A percentile compares a stretch with the other conserved stretches of the same genome.
Conservation (phyloP, 2,888 invertebrate genomes). For the Zeuzera pyrina region DNA sequence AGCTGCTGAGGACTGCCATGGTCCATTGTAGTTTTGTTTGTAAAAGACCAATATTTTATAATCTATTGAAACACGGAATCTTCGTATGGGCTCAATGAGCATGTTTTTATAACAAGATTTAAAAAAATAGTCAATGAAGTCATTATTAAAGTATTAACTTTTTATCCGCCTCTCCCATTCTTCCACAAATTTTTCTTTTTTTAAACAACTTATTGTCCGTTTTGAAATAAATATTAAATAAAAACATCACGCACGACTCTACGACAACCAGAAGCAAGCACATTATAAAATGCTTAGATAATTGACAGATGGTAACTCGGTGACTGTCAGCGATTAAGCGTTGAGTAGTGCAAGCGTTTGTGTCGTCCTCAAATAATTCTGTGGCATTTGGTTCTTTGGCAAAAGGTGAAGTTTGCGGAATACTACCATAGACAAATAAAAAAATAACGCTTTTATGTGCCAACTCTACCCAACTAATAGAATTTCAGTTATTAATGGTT, state of each 20-base stretch:
- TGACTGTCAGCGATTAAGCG: no score
- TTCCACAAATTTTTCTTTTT: not conserved
- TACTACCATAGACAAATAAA: no score
- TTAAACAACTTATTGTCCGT: not conserved
- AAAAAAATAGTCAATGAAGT: not conserved
- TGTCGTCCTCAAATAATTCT: no score
- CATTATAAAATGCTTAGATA: no score
- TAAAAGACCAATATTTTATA: not conserved
- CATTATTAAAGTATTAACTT: not conserved
- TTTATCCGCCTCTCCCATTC: not conserved
- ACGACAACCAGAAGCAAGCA: no score
- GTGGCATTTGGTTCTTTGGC: no score
- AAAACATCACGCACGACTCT: not conserved
- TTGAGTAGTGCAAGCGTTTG: no score
- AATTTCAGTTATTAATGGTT: no score
- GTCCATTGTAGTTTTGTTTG: slow-evolving; percentile 2
- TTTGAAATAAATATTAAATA: not conserved
- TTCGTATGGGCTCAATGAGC: not conserved
- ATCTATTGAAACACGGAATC: slow-evolving; percentile 1
- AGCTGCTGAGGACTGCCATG: slow-evolving; percentile 1
- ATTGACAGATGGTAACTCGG: no score
- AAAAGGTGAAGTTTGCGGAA: no score
- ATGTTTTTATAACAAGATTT: not conserved
- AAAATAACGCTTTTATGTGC: no score
- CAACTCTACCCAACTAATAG: no score